Percentiles rank a stretch among this genome's conserved stretches.
phyloP scores from a whole-genome alignment of 1,140 invertebrate species.

The Apis florea region DNA sequence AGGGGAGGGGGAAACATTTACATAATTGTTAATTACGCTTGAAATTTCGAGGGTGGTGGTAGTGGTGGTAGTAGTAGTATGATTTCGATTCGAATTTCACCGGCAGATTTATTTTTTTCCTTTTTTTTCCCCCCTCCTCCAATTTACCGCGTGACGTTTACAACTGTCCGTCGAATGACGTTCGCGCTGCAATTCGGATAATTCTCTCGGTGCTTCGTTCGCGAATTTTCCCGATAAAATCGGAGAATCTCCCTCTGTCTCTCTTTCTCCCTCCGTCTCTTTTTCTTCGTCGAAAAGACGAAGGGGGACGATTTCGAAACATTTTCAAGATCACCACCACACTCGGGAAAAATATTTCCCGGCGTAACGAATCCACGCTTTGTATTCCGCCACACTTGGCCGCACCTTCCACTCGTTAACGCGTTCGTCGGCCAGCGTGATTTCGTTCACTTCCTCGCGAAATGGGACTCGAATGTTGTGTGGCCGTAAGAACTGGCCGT shows the following conservation, averaged over 20 bases:
- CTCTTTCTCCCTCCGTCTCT: too few species aligned
- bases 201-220: not conserved
- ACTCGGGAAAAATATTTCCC: not conserved
- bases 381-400: not conserved
- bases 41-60: slow-evolving; percentile 3
- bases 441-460: too few species aligned
- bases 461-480: too few species aligned
- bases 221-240: not conserved
- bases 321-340: not conserved
- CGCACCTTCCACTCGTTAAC: slow-evolving; percentile 11
- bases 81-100: slow-evolving; percentile 8
- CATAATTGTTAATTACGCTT: slow-evolving; percentile 50
- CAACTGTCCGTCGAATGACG: not conserved
- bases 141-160: not conserved
- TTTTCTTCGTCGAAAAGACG: too few species aligned
- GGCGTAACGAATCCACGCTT: not conserved
- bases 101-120: not conserved
- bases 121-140: rapidly evolving
- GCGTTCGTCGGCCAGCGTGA: too few species aligned
- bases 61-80: too few species aligned
- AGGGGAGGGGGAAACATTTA: slow-evolving; percentile 50
- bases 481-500: too few species aligned
- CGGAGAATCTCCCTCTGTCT: too few species aligned
- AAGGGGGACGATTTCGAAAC: not conserved
- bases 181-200: not conserved